phyloP scores from a whole-genome alignment of 2,888 invertebrate genomes.

The Hydraecia micacea region DNA sequence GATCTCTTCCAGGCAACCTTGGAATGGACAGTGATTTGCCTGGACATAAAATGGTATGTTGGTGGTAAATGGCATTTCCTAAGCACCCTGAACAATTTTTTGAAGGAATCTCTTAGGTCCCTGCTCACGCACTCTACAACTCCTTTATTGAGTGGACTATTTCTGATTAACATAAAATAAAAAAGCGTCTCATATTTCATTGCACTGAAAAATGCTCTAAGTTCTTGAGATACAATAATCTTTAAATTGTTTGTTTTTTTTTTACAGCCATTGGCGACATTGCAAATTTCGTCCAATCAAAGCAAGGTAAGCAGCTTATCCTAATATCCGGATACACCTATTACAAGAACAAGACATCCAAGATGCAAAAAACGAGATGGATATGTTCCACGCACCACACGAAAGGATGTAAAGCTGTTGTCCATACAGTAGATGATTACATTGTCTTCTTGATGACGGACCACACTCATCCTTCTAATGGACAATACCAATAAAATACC shows the following conservation, averaged over 20 bases:
- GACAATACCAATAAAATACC: background rate
- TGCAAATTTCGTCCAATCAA: background rate
- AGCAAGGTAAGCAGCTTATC: conserved; percentile 18
- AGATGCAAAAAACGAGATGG: conserved; percentile 5
- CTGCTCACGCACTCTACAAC: background rate
- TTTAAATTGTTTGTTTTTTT: background rate
- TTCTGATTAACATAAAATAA: background rate
- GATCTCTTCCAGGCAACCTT: too few species aligned
- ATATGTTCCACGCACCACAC: conserved; percentile 30
- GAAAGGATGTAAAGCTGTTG: conserved; percentile 41
- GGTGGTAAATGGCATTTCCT: background rate
- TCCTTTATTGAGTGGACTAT: too few species aligned
- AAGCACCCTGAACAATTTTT: background rate
- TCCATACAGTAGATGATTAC: conserved; percentile 42
- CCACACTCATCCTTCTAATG: conserved; percentile 33
- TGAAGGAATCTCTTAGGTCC: background rate
- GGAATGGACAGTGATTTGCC: too few species aligned
- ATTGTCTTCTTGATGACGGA: conserved; percentile 30
- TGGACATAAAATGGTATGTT: too few species aligned
- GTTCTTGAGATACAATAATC: background rate
- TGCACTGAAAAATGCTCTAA: background rate
- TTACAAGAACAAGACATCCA: background rate
- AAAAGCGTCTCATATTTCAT: background rate
- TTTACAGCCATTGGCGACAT: background rate
- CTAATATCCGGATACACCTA: conserved; percentile 16